Base-by-base conservation (phyloP, 2,888 invertebrate species). In the Scrobipalpa costella region DNA sequence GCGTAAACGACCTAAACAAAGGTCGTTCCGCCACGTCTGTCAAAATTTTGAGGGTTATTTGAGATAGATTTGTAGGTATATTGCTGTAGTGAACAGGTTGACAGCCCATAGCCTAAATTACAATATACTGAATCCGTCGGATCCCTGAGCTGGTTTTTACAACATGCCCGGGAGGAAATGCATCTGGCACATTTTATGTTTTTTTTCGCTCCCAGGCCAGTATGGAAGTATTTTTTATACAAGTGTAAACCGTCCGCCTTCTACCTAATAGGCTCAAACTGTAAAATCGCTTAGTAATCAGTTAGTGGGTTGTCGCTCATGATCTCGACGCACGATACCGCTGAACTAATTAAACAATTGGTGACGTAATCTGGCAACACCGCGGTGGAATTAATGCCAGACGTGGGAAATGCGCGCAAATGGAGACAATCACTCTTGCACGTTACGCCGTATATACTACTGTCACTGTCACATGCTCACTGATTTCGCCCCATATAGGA, bases 271-370 rank as follows among this genome's bases (percentile, higher is more conserved):
- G 17, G 15, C 49, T 52, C 21, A 13, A 52, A 52, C 21, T 33
- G 33, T 21, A 9, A 55, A 55, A 55, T 55, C 55, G n/a, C 55
- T 59, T 59, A 44, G 38, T 59, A 40, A 59, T 59, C 55, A 40
- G 55, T 62, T 55, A 63, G 63, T 21, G 33, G 15, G 49, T 49
- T 49, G 49, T 49, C 49, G 34, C 49, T 64, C 57, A 57, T n/a
- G n/a, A n/a, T n/a, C n/a, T n/a, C 49, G 61, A 38, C 49, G 57
- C 61, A 36, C 38, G 61, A 49, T 59, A 40, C 34, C n/a, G 15
- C 55, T 34, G 49, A 60, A 63, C 60, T 47, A 60, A 65, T 65
- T 65, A 65, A 65, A 65, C 65, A 65, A 27, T 3, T 36, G 58
- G 58, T 62, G 64, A 52, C 36, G 63, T 63, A 65, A 65, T 60